Conservation (phyloP, 2,888 invertebrate species). For the Clitarchus hookeri region DNA sequence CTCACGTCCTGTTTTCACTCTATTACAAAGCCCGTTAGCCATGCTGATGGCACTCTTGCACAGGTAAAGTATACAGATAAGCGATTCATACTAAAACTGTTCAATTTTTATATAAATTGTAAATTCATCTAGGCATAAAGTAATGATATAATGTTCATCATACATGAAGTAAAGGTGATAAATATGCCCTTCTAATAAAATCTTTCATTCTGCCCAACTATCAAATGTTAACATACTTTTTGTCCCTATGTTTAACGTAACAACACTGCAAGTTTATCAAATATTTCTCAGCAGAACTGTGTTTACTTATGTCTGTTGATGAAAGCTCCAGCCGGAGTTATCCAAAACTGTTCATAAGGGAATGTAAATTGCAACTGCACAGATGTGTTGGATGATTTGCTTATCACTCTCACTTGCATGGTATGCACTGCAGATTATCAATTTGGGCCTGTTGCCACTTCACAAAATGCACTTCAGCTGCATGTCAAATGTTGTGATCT, state of each 20-base stretch:
- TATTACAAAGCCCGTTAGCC: conserved; percentile 79
- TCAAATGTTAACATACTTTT: conserved; percentile 10
- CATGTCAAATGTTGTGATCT: background rate
- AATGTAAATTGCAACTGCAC: background rate
- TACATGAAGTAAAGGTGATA: background rate
- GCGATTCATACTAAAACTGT: conserved; percentile 15
- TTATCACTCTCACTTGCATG: background rate
- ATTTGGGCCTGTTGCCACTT: background rate
- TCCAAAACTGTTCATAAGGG: background rate
- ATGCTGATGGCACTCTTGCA: conserved; percentile 92
- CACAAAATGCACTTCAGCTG: background rate
- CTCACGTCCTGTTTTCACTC: conserved; percentile 42
- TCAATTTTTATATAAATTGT: background rate
- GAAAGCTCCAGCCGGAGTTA: background rate
- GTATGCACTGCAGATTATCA: background rate
- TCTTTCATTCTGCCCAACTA: background rate
- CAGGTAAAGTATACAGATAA: conserved; percentile 73
- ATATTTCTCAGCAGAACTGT: background rate
- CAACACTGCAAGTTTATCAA: background rate
- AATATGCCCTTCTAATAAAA: background rate
- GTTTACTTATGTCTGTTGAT: background rate
- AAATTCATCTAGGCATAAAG: conserved; percentile 7
- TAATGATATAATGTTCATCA: background rate
- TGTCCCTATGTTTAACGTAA: background rate
- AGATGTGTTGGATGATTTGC: conserved; percentile 7